Evolutionary conservation across 2,797 vertebrate genomes (phyloP).

Genomic region (Acanthornis magna): DNA sequence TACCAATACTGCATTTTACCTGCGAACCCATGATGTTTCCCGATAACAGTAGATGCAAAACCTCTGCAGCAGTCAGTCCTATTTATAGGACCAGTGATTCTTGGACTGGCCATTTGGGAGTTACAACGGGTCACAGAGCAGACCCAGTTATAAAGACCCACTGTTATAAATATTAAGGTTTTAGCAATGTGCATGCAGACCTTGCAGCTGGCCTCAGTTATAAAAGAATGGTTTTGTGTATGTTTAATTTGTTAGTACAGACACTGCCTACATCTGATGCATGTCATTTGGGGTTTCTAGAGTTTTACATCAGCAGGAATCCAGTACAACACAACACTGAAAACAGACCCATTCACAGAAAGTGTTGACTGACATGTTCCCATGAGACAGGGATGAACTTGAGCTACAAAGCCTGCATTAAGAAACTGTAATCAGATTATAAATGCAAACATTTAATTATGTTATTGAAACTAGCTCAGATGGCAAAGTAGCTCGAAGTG

Average conservation of each 20-base stretch:
- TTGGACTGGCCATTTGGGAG: not conserved
- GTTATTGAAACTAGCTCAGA: not conserved
- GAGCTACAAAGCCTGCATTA: not conserved
- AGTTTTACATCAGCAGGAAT: not conserved
- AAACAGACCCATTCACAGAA: not conserved
- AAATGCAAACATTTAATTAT: not conserved
- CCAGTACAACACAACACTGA: not conserved
- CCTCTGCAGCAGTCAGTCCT: not conserved
- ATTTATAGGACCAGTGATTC: not conserved
- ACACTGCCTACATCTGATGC: not conserved
- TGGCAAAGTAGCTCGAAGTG: not conserved
- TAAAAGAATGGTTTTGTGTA: not conserved
- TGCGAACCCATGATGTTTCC: not conserved
- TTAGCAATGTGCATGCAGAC: not conserved
- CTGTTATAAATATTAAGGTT: not conserved
- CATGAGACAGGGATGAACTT: not conserved
- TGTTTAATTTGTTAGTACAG: not conserved
- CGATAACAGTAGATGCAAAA: not conserved
- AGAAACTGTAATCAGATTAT: not conserved
- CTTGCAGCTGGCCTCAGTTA: not conserved
- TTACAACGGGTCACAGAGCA: not conserved
- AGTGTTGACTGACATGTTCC: not conserved
- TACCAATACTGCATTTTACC: not conserved
- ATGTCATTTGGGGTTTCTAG: not conserved
- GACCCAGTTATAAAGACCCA: not conserved